Base-by-base conservation (phyloP, 2,113 vertebrate species). In the Rhineura floridana region DNA sequence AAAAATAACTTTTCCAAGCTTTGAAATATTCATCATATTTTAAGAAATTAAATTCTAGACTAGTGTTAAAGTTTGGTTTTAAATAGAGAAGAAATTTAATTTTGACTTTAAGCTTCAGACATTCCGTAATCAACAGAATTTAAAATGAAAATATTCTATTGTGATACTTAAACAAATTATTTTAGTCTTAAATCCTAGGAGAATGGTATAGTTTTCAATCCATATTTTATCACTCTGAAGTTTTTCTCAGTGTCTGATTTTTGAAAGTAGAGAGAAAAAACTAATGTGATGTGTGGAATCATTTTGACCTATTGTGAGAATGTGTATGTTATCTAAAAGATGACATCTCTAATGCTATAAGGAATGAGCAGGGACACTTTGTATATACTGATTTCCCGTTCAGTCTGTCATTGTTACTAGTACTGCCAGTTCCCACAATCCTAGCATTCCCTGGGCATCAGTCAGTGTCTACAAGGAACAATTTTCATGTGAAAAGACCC, bases 381-480 rank as follows among this genome's bases (percentile, higher is more conserved):
- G 90, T 94, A 95, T 96, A 95, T 94, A 92, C 85, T 75, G 86
- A 81, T 95, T 97, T 97, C 96, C 96, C 96, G 96, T 91, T 94
- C 90, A 96, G 94, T 94, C 93, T 92, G 93, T 94, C 93, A 94
- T 91, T 94, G 86, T 92, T 87, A 88, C 90, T 94, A 95, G 95
- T 96, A 94, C 95, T 96, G 96, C 96, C 96, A 96, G 97, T 97
- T 98, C 97, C 97, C 97, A 98, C 97, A 98, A 95, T 96, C 95
- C 93, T 92, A 91, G 91, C 97, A 97, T 97, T 97, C 96, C 94
- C 97, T 96, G 96, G 95, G 94, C 96, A 97, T 97, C 96, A 96
- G 95, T 97, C 96, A 97, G 96, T 97, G 96, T 97, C 96, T 96
- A 87, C 95, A 94, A 97, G 96, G 94, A 97, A 96, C 93, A 94